Conservation (phyloP, 2,888 invertebrate species). For the Ectobius pallidus region DNA sequence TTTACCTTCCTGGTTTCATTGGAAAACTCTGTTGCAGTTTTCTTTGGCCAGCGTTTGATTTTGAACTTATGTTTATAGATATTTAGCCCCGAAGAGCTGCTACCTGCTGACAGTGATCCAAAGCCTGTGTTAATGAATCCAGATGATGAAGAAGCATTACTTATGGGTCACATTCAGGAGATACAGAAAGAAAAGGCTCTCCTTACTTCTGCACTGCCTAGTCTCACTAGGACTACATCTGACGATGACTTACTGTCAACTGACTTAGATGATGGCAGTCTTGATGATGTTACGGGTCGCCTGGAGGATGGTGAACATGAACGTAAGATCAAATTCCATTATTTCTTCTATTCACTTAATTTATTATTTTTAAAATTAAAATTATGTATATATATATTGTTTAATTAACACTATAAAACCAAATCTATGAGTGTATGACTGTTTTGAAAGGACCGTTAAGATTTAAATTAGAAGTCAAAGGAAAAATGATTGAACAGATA, state of each 20-base stretch:
- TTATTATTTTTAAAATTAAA: too few relatives aligned
- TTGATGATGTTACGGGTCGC: constrained; percentile 56
- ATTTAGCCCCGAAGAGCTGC: constrained; percentile 65
- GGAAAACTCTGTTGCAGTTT: too few relatives aligned
- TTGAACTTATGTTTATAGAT: constrained; percentile 49
- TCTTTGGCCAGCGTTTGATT: too few relatives aligned
- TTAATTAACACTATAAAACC: too few relatives aligned
- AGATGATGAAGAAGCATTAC: constrained; percentile 75
- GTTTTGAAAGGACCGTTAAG: too few relatives aligned
- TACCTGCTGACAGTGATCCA: constrained; percentile 43
- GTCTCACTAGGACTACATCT: constrained; percentile 80
- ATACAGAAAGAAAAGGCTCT: constrained; percentile 83
- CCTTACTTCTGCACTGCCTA: constrained; percentile 78
- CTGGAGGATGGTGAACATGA: constrained; percentile 41
- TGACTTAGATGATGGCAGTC: constrained; percentile 75
- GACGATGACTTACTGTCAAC: constrained; percentile 86
- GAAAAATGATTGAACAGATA: too few relatives aligned
- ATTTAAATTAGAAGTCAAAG: too few relatives aligned
- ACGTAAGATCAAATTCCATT: constrained; percentile 38
- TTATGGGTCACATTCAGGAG: constrained; percentile 79
- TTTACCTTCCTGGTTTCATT: too few relatives aligned
- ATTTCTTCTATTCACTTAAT: neutral
- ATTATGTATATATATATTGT: too few relatives aligned
- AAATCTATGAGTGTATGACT: too few relatives aligned
- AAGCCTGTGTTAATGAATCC: constrained; percentile 48